Conservation (phyloP, 2,888 invertebrate genomes). For the Neocrepidodera transversa region DNA sequence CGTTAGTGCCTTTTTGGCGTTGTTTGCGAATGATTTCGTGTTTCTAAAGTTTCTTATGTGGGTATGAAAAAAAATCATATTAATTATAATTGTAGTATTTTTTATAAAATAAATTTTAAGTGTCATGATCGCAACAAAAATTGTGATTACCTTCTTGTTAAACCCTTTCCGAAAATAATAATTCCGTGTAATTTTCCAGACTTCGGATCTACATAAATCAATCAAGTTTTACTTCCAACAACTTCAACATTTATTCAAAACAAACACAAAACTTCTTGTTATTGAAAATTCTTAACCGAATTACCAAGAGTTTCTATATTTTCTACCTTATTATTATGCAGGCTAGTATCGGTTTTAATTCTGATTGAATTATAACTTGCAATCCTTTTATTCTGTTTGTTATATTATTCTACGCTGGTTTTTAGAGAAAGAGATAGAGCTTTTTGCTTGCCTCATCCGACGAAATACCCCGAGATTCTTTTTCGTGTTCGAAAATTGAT, state of each 20-base stretch:
- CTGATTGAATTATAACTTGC: conserved; percentile 46
- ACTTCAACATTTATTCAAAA: conserved; percentile 30
- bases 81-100: too few relatives aligned
- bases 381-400: conserved; percentile 45
- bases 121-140: too few relatives aligned
- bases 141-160: background rate
- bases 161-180: background rate
- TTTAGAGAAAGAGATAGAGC: too few relatives aligned
- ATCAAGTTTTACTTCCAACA: conserved; percentile 10
- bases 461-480: conserved; percentile 51
- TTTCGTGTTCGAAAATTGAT: conserved; percentile 61
- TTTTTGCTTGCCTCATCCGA: conserved; percentile 6
- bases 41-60: too few relatives aligned
- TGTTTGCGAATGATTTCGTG: too few relatives aligned
- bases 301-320: conserved; percentile 33
- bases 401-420: conserved; percentile 38
- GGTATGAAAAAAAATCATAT: too few relatives aligned
- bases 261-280: conserved; percentile 34
- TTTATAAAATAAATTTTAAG: too few relatives aligned
- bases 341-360: conserved; percentile 44
- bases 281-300: conserved; percentile 37
- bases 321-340: conserved; percentile 43
- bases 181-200: conserved; percentile 6
- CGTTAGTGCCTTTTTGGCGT: too few relatives aligned
- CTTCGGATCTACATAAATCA: conserved; percentile 18